Conservation (phyloP, 2,113 vertebrate genomes). For the Carassius carassius region DNA sequence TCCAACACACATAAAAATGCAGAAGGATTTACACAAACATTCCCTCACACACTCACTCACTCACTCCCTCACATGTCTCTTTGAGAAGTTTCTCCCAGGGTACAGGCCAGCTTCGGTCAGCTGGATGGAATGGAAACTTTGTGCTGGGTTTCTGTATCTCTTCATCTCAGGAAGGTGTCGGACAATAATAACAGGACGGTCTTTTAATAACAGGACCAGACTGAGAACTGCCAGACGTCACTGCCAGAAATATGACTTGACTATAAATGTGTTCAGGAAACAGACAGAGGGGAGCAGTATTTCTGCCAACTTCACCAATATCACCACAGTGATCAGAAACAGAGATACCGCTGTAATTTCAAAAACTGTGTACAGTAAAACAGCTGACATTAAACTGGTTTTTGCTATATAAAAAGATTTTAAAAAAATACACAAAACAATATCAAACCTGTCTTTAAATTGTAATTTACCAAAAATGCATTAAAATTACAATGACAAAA, state of each 20-base stretch:
- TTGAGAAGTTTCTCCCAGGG: background rate
- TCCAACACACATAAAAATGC: slow-evolving; percentile 32
- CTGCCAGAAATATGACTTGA: background rate
- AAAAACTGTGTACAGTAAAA: background rate
- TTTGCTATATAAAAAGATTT: background rate
- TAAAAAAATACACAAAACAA: background rate
- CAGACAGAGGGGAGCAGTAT: background rate
- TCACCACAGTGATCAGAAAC: background rate
- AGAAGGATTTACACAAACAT: slow-evolving; percentile 27
- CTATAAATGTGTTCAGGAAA: slow-evolving; percentile 26
- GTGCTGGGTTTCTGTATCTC: background rate
- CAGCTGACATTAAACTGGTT: background rate
- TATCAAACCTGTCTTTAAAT: background rate
- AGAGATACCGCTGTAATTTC: background rate
- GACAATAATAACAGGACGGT: slow-evolving; percentile 20
- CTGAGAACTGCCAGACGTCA: background rate
- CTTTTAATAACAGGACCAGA: slow-evolving; percentile 13
- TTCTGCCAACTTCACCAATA: background rate
- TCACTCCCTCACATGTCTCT: background rate
- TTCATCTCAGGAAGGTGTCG: slow-evolving; percentile 19
- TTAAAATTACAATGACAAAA: too few relatives aligned
- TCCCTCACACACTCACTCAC: background rate
- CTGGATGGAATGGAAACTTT: slow-evolving; percentile 9
- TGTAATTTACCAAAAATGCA: background rate
- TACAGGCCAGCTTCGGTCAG: background rate